Evolutionary conservation across 2,888 invertebrate species (phyloP).

Genomic region (Germaria angustata): DNA sequence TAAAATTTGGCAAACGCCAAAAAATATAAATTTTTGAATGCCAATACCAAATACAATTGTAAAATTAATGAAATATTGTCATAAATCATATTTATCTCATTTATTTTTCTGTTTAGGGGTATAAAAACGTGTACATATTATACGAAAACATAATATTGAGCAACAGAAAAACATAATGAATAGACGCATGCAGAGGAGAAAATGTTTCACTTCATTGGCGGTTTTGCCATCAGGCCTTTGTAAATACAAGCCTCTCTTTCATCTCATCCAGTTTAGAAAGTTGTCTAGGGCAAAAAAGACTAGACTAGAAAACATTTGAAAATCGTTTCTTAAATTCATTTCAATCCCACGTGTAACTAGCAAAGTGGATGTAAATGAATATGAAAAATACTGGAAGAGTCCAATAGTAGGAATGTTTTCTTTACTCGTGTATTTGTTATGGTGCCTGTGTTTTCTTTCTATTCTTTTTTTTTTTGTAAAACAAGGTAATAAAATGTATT

Average conservation of each 20-base stretch:
- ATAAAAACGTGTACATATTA: constrained; percentile 2
- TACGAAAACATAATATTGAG: constrained; percentile 3
- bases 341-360: constrained; percentile 75
- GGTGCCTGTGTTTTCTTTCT: constrained; percentile 31
- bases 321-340: constrained; percentile 28
- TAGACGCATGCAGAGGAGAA: constrained; percentile 72
- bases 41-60: neutral
- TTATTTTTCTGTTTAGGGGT: constrained; percentile 2
- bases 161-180: neutral
- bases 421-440: constrained; percentile 5
- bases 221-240: constrained; percentile 75
- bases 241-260: constrained; percentile 56
- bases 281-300: neutral
- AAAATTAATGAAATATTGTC: constrained; percentile 11
- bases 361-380: constrained; percentile 60
- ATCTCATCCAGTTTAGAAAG: constrained; percentile 18
- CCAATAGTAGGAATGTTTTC: neutral
- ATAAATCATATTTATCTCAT: constrained; percentile 47
- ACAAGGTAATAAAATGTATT: constrained; percentile 71
- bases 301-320: neutral
- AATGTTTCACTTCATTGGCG: constrained; percentile 73
- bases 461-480: constrained; percentile 41
- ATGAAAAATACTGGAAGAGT: neutral
- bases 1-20: constrained; percentile 43
- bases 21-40: neutral